phyloP scores from a whole-genome alignment of 2,113 vertebrate species.

The Dolichotis patagonum region DNA sequence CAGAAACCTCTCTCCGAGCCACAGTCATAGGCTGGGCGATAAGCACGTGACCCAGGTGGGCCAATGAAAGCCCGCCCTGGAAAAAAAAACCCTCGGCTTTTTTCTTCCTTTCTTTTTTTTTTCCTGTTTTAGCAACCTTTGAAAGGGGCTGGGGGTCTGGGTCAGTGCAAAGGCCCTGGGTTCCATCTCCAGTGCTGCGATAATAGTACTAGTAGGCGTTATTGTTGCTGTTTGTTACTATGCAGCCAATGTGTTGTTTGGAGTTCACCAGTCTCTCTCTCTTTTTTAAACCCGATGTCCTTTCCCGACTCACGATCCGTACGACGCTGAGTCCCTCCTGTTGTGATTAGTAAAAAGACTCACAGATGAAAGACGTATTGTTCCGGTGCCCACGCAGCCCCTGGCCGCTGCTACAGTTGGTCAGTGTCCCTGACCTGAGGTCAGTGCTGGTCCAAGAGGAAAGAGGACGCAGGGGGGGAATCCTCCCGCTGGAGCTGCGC shows the following conservation, averaged over 20 bases:
- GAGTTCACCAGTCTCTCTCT: neutral
- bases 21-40: neutral
- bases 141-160: neutral
- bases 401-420: rapidly evolving
- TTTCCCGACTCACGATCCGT: neutral
- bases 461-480: neutral
- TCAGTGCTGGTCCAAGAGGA: rapidly evolving
- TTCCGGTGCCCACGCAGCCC: neutral
- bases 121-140: neutral
- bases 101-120: neutral
- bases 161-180: neutral
- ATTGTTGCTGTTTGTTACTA: neutral
- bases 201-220: neutral
- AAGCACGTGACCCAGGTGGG: no score
- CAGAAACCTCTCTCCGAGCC: neutral
- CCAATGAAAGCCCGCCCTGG: neutral
- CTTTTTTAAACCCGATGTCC: neutral
- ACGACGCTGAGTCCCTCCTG: neutral
- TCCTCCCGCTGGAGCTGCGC: rapidly evolving
- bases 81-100: neutral
- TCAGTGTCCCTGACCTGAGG: neutral
- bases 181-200: neutral
- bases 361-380: neutral
- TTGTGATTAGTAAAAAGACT: neutral
- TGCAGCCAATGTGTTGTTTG: neutral